Percentiles rank a stretch among this genome's conserved stretches.
These are phyloP conservation scores for Enteromius mattozi DNA, from an alignment of 2,797 vertebrate genomes.

Conservation along the genomic window DNA sequence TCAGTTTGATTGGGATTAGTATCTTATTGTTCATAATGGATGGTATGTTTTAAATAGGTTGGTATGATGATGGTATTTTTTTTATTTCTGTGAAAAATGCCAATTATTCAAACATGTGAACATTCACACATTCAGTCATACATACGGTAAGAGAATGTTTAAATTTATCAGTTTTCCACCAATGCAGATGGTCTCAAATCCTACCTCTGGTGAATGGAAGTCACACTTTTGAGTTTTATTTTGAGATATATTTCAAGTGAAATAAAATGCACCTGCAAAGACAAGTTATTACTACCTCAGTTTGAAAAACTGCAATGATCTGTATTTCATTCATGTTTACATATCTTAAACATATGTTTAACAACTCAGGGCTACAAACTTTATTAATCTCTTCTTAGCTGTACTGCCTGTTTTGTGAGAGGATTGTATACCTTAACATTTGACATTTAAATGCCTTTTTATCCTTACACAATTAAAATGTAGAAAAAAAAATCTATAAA, in stretches of 20 bases:
- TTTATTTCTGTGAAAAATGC: not conserved
- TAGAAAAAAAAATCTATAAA: not conserved
- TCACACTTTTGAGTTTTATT: not conserved
- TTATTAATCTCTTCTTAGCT: not conserved
- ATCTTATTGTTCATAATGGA: not conserved
- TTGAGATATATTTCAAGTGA: not conserved
- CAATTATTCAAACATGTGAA: not conserved
- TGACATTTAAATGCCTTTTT: not conserved
- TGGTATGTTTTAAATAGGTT: not conserved
- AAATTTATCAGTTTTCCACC: not conserved
- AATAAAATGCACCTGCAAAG: not conserved
- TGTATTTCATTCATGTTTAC: constrained; percentile 2
- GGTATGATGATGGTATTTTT: not conserved
- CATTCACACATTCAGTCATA: not conserved
- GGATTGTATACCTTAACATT: not conserved
- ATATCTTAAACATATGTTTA: not conserved
- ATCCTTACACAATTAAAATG: not conserved
- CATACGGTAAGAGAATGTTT: not conserved
- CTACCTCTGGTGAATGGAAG: not conserved
- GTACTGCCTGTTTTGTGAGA: not conserved
- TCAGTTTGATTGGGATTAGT: not conserved
- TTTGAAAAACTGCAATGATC: not conserved
- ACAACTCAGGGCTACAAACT: not conserved
- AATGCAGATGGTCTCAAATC: not conserved
- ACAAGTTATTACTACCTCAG: constrained; percentile 12